Conservation (phyloP, 2,113 vertebrate species). For the Euleptes europaea region DNA sequence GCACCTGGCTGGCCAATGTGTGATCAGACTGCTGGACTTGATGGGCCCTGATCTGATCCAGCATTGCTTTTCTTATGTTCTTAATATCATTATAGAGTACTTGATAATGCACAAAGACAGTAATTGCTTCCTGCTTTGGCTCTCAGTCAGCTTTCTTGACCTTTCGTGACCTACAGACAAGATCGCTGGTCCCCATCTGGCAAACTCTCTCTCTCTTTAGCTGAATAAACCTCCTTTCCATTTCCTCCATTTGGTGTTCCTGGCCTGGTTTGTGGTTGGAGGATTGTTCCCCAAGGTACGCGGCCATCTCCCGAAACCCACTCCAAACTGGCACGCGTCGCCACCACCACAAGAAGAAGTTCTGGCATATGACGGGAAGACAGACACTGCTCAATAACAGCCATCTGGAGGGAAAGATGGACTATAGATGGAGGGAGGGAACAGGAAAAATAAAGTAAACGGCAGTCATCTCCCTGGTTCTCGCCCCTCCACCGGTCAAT, state of each 20-base stretch:
- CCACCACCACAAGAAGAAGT: neutral
- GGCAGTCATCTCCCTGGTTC: accelerated
- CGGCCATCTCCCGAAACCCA: neutral
- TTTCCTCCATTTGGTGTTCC: neutral
- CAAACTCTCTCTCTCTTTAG: too few species aligned
- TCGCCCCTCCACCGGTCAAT: neutral
- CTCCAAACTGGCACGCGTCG: neutral
- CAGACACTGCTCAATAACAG: neutral
- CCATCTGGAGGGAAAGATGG: neutral
- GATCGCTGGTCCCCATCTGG: neutral
- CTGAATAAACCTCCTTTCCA: accelerated
- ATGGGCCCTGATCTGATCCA: too few species aligned
- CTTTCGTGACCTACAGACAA: neutral
- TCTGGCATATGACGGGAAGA: neutral
- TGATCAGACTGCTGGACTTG: too few species aligned
- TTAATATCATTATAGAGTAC: neutral
- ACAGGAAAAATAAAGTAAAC: accelerated
- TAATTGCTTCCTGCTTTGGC: too few species aligned
- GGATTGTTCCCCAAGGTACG: neutral
- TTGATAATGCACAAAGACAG: neutral
- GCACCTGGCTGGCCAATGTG: too few species aligned
- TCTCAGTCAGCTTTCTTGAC: too few species aligned
- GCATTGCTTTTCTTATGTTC: too few species aligned
- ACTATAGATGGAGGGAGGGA: accelerated
- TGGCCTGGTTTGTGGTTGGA: neutral